These are phyloP conservation scores for Schizaphis graminum DNA, from an alignment of 2,888 invertebrate genomes.

Conservation along the genomic window DNA sequence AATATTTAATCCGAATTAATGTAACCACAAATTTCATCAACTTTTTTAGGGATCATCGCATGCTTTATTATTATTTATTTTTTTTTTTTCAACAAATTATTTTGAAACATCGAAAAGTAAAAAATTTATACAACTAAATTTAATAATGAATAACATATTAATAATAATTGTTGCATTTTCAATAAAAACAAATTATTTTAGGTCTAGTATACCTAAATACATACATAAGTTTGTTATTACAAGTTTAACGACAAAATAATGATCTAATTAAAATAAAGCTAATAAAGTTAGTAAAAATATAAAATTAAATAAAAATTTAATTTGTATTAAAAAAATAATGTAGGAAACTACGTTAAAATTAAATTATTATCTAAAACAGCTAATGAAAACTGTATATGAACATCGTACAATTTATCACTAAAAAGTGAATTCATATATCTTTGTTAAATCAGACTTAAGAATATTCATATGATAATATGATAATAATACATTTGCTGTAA, in stretches of 20 bases:
- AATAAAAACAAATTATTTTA: background rate
- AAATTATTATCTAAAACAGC: background rate
- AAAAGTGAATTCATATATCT: background rate
- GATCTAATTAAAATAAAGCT: background rate
- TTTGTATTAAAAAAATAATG: background rate
- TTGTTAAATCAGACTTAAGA: background rate
- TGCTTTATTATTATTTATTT: background rate
- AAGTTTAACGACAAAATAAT: background rate
- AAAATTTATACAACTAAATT: background rate
- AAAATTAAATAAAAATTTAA: background rate
- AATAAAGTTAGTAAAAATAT: background rate
- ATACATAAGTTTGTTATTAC: background rate
- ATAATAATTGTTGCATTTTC: background rate
- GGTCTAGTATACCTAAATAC: background rate
- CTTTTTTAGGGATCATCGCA: background rate
- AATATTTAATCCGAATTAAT: background rate
- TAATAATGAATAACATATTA: slow-evolving; percentile 4
- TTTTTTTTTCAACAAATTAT: background rate
- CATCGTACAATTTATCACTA: background rate
- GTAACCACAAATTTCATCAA: background rate
- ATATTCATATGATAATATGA: background rate
- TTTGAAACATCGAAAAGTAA: background rate
- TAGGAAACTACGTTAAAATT: background rate
- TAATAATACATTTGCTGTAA: background rate
- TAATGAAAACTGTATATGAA: background rate